Evolutionary conservation across 2,888 invertebrate genomes (phyloP).

Genomic region (Eudasyphora cyanicolor): DNA sequence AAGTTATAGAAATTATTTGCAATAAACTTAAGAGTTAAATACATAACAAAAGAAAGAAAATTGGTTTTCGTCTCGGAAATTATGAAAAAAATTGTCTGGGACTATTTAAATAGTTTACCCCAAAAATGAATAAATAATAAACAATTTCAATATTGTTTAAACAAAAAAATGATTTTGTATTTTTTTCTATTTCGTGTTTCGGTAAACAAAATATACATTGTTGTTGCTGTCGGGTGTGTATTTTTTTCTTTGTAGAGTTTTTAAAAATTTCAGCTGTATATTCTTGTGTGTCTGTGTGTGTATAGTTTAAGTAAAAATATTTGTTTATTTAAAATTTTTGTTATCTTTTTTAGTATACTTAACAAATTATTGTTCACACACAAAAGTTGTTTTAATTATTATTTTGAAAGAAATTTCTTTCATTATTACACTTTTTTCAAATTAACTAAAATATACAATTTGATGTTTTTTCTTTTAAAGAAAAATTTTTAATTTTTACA

Average conservation of each 20-base stretch:
- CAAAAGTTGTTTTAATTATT: neutral
- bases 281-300: neutral
- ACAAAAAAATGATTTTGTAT: neutral
- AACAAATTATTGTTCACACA: conserved; percentile 20
- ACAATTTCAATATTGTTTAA: neutral
- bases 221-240: too few species aligned
- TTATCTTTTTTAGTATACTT: neutral
- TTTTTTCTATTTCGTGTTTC: neutral
- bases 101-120: neutral
- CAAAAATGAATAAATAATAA: neutral
- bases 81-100: neutral
- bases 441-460: neutral
- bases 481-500: neutral
- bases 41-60: neutral
- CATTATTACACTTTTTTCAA: too few species aligned
- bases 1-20: neutral
- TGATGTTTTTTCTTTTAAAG: conserved; percentile 12
- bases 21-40: neutral
- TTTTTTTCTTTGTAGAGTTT: neutral
- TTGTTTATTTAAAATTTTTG: neutral
- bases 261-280: neutral
- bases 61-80: neutral
- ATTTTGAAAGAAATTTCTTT: neutral
- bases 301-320: neutral
- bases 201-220: neutral